phyloP scores from a whole-genome alignment of 1,140 invertebrate species.

The Leptinotarsa texana region DNA sequence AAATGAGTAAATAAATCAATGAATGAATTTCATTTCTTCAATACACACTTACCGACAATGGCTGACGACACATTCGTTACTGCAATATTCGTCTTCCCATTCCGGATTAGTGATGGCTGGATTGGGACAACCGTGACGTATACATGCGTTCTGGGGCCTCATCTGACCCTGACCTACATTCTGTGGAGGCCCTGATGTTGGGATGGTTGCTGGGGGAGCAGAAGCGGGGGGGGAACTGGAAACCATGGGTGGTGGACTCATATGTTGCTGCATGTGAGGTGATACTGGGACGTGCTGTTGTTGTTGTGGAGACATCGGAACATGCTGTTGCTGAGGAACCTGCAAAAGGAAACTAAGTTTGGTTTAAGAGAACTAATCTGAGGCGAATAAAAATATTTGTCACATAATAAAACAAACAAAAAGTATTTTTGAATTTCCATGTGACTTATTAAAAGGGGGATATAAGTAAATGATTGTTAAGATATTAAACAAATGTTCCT shows the following conservation, averaged over 20 bases:
- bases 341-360: constrained; percentile 18
- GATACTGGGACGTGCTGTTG: constrained; percentile 48
- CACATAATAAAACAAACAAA: no score
- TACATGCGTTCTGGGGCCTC: constrained; percentile 70
- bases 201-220: constrained; percentile 53
- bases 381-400: background rate
- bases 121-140: constrained; percentile 89
- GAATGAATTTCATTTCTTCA: no score
- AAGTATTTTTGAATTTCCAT: no score
- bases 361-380: background rate
- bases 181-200: constrained; percentile 56
- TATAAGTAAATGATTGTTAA: no score
- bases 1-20: no score
- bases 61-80: constrained; percentile 94
- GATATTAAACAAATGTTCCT: no score
- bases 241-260: constrained; percentile 56
- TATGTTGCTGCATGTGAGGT: constrained; percentile 51
- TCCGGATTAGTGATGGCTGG: constrained; percentile 87
- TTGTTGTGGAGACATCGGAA: constrained; percentile 42
- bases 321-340: constrained; percentile 50
- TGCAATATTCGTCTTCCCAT: constrained; percentile 98
- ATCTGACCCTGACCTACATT: constrained; percentile 55
- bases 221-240: constrained; percentile 56
- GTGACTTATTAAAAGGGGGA: no score
- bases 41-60: constrained; percentile 80